phyloP scores from a whole-genome alignment of 2,113 vertebrate species.

The Paraplagusia blochii region DNA sequence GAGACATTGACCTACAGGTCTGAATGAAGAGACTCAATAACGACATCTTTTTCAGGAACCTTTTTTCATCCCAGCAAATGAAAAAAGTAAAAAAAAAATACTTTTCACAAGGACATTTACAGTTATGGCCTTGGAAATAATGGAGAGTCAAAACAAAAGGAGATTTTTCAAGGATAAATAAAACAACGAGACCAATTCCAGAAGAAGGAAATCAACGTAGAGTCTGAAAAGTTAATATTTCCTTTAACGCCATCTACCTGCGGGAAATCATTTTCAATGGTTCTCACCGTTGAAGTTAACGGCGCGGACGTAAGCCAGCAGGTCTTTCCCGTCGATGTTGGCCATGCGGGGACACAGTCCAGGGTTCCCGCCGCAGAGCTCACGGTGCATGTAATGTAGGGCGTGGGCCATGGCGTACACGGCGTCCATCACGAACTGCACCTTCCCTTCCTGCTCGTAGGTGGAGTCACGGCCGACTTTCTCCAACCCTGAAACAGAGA shows the following conservation, averaged over 20 bases:
- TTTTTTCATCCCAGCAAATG: too few species aligned
- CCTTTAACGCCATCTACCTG: not conserved
- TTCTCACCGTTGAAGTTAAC: constrained; percentile 91
- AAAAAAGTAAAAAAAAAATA: too few species aligned
- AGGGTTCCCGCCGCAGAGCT: constrained; percentile 85
- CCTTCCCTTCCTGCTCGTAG: constrained; percentile 96
- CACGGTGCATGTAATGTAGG: constrained; percentile 91
- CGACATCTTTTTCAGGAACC: too few species aligned
- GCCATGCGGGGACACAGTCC: constrained; percentile 91
- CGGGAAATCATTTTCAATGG: not conserved
- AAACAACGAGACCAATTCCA: too few species aligned
- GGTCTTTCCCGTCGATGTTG: constrained; percentile 88
- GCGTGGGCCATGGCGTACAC: constrained; percentile 95
- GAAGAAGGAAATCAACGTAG: too few species aligned
- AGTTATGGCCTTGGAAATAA: too few species aligned
- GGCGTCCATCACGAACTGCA: constrained; percentile 97
- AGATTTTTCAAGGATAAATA: too few species aligned
- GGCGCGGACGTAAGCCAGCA: constrained; percentile 85
- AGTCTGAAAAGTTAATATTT: not conserved
- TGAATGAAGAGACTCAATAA: too few species aligned
- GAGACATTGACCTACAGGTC: too few species aligned
- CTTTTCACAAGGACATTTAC: too few species aligned
- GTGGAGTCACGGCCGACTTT: constrained; percentile 90
- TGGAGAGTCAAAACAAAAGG: too few species aligned
- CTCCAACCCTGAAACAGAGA: constrained; percentile 81